phyloP scores from a whole-genome alignment of 2,113 vertebrate genomes.

The Bos indicus region DNA sequence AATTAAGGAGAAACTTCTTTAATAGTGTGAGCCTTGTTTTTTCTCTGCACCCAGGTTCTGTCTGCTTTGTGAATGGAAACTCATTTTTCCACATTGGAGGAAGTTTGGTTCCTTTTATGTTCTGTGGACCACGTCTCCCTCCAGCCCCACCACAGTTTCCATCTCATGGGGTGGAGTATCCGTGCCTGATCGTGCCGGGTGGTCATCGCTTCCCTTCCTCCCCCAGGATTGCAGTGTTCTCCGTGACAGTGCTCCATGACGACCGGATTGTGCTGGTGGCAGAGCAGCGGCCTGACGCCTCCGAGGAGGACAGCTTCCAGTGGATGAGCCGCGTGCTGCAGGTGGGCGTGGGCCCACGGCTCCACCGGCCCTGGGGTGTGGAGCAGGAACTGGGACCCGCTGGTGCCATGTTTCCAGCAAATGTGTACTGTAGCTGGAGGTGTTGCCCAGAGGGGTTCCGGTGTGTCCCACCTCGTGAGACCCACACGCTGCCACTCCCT shows the following conservation, averaged over 20 bases:
- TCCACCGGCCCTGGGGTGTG: background rate
- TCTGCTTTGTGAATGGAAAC: background rate
- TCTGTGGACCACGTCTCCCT: background rate
- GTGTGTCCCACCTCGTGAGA: background rate
- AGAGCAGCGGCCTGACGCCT: conserved; percentile 95
- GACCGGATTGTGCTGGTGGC: conserved; percentile 96
- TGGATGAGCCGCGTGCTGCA: conserved; percentile 99
- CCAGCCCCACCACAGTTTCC: background rate
- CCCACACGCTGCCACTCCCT: background rate
- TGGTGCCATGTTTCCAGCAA: background rate
- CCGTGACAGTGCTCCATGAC: conserved; percentile 92
- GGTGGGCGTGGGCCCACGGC: conserved; percentile 73
- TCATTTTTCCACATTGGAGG: background rate
- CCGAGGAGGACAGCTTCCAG: conserved; percentile 98
- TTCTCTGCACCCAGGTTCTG: background rate
- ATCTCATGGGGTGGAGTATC: background rate
- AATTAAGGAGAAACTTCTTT: background rate
- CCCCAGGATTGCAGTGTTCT: conserved; percentile 95
- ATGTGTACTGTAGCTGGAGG: background rate
- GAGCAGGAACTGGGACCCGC: background rate
- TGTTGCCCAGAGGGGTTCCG: background rate
- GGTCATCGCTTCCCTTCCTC: background rate
- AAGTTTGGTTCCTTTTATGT: background rate
- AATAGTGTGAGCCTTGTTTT: background rate
- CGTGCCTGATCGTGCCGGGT: rapidly evolving